Percentiles rank a stretch among this genome's conserved stretches.
These are phyloP conservation scores for Columba guinea DNA, from an alignment of 2,797 vertebrate genomes.

Conservation along the genomic window DNA sequence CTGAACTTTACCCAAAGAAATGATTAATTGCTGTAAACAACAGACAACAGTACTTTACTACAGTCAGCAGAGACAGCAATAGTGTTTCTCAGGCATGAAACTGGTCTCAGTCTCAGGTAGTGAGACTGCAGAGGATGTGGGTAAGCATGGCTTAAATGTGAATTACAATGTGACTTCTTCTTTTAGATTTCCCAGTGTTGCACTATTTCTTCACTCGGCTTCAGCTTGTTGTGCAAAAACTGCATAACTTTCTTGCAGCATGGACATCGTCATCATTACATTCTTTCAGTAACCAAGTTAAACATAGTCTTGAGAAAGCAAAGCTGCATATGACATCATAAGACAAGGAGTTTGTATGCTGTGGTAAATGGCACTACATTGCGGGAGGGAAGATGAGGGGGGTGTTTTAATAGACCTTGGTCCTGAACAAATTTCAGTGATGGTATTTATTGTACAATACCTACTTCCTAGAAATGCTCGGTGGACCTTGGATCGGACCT, in stretches of 20 bases:
- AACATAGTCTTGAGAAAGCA: not conserved
- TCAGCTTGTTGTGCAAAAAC: constrained; percentile 18
- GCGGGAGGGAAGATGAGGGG: not conserved
- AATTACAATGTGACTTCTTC: not conserved
- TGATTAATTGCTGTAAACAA: not conserved
- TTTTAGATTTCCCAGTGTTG: not conserved
- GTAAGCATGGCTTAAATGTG: not conserved
- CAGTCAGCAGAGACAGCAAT: not conserved
- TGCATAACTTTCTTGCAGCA: not conserved
- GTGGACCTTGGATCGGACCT: constrained; percentile 16
- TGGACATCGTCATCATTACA: not conserved
- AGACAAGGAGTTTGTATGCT: not conserved
- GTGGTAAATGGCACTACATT: not conserved
- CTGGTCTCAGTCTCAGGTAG: not conserved
- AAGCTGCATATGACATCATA: not conserved
- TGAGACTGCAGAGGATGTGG: not conserved
- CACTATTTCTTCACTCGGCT: not conserved
- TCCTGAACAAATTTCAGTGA: not conserved
- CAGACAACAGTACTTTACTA: not conserved
- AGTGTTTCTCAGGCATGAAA: not conserved
- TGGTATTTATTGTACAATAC: constrained; percentile 1
- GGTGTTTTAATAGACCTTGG: not conserved
- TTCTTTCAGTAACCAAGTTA: not conserved
- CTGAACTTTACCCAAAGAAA: not conserved
- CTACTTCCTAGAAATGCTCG: not conserved